Conservation (phyloP, 1,140 invertebrate species). For the Homarus americanus region DNA sequence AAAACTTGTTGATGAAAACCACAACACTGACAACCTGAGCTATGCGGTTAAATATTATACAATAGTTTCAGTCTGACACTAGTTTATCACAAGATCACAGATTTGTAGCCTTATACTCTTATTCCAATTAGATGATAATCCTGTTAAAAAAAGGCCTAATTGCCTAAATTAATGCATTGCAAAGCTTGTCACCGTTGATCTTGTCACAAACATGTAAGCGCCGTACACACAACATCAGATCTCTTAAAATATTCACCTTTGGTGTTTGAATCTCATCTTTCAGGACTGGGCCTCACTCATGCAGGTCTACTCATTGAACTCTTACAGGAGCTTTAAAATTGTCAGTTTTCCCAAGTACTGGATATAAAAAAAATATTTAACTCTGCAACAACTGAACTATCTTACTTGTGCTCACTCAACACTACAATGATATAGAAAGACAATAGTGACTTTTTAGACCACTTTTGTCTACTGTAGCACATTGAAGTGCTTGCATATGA, state of each 20-base stretch:
- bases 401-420: constrained; percentile 16
- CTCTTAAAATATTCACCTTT: constrained; percentile 72
- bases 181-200: constrained; percentile 26
- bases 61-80: constrained; percentile 65
- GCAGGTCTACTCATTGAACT: neutral
- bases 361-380: neutral
- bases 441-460: constrained; percentile 12
- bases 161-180: neutral
- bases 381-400: constrained; percentile 11
- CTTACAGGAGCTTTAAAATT: neutral
- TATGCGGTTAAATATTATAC: constrained; percentile 67
- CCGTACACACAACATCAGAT: constrained; percentile 69
- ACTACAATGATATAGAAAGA: neutral
- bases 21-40: constrained; percentile 70
- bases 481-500: constrained; percentile 43
- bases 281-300: constrained; percentile 5
- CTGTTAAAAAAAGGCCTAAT: neutral
- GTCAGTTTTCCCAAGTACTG: neutral
- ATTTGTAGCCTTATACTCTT: constrained; percentile 10
- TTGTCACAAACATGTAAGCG: constrained; percentile 60
- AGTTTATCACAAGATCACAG: constrained; percentile 67
- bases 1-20: constrained; percentile 61
- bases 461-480: neutral
- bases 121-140: neutral
- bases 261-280: constrained; percentile 67